Percentiles rank a stretch among this genome's conserved stretches.
These are phyloP conservation scores for Littorina saxatilis DNA, from an alignment of 1,140 invertebrate species.

Conservation along the genomic window DNA sequence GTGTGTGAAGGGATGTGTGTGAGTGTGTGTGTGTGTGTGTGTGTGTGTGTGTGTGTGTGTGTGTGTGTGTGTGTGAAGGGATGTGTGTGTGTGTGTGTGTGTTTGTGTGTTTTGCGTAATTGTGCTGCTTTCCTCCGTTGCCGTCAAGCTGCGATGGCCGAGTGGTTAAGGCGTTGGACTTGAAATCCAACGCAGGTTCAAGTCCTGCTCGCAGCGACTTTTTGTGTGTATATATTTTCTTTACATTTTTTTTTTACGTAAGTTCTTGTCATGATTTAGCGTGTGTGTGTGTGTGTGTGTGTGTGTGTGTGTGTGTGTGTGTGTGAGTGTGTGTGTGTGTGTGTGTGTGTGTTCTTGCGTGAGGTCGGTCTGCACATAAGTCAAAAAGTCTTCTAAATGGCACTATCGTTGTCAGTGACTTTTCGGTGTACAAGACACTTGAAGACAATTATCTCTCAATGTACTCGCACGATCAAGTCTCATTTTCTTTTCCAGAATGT, in stretches of 20 bases:
- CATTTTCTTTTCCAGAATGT: neutral
- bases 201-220: neutral
- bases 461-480: no score
- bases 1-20: no score
- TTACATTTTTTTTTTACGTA: neutral
- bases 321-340: neutral
- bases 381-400: neutral
- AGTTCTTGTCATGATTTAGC: neutral
- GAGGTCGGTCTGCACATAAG: neutral
- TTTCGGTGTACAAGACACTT: no score
- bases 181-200: no score
- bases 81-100: no score
- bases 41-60: neutral
- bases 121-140: neutral
- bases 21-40: slow-evolving; percentile 17
- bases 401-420: neutral
- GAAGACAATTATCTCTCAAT: no score
- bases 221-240: neutral
- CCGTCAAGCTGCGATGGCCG: neutral
- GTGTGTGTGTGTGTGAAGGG: no score
- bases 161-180: no score
- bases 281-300: neutral
- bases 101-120: no score
- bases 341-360: slow-evolving; percentile 1
- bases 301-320: neutral